A percentile compares a stretch with the other conserved stretches of the same genome.
Conservation (phyloP, 2,113 vertebrate genomes). For the Cryptotis parvus region DNA sequence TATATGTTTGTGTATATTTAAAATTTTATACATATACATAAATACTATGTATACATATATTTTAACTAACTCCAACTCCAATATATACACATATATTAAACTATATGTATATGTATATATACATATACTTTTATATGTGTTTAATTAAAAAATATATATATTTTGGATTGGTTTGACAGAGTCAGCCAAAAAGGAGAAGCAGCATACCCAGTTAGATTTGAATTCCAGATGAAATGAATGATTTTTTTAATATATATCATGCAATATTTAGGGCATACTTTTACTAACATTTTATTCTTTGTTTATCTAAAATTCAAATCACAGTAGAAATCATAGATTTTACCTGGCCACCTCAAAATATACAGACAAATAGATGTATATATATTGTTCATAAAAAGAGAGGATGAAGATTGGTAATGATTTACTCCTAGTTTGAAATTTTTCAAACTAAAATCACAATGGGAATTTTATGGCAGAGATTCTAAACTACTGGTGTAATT, state of each 20-base stretch:
- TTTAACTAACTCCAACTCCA: too few species aligned
- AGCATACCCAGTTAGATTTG: neutral
- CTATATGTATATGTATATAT: too few species aligned
- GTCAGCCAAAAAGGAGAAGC: neutral
- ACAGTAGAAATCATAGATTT: conserved; percentile 1
- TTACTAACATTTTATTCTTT: conserved; percentile 24
- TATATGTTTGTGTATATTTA: too few species aligned
- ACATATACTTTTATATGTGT: too few species aligned
- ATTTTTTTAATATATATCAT: neutral
- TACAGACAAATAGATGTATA: neutral
- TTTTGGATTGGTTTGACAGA: neutral
- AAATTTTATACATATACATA: too few species aligned
- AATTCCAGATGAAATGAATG: conserved; percentile 45
- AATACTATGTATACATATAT: too few species aligned
- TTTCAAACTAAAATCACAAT: neutral
- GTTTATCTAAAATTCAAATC: conserved; percentile 42
- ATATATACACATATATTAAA: too few species aligned
- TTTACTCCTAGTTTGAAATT: neutral
- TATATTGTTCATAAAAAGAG: neutral
- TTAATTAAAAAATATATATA: neutral
- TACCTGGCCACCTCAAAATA: conserved; percentile 6
- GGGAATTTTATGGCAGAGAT: neutral
- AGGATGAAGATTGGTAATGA: neutral
- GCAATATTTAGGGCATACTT: neutral
- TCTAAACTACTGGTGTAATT: neutral